Evolutionary conservation across 2,888 invertebrate species (phyloP).

Genomic region (Acrobeloides nanus): DNA sequence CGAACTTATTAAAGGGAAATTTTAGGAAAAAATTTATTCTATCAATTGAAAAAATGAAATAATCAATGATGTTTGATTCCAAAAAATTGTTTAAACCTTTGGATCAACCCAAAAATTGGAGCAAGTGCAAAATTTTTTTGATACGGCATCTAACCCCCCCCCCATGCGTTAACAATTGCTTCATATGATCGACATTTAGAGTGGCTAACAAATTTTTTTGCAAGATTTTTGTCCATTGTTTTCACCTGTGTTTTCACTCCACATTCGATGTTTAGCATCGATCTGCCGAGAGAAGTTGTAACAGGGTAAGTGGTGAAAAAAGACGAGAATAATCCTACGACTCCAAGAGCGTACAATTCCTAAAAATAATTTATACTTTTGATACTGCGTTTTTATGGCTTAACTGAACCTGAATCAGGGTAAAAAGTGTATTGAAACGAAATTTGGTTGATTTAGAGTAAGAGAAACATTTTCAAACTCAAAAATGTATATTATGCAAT

Average conservation of each 20-base stretch:
- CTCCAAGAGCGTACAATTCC: constrained; percentile 47
- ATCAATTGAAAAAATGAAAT: neutral
- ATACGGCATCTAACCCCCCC: too few relatives aligned
- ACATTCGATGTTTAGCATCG: constrained; percentile 71
- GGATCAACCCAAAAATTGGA: neutral
- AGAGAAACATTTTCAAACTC: too few relatives aligned
- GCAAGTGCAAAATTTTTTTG: neutral
- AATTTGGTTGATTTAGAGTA: too few relatives aligned
- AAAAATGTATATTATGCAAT: too few relatives aligned
- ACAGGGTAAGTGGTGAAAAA: constrained; percentile 58
- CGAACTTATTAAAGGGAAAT: too few relatives aligned
- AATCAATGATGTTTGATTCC: neutral
- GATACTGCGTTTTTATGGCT: too few relatives aligned
- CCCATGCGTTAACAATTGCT: too few relatives aligned
- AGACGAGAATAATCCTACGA: constrained; percentile 65
- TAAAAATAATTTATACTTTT: constrained; percentile 19
- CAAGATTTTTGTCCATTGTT: neutral
- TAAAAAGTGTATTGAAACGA: too few relatives aligned
- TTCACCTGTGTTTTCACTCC: constrained; percentile 73
- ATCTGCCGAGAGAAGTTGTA: constrained; percentile 58
- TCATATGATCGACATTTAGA: too few relatives aligned
- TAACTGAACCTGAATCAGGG: too few relatives aligned
- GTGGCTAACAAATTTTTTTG: too few relatives aligned
- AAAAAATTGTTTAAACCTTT: neutral
- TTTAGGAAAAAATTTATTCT: too few relatives aligned